Evolutionary conservation across 2,888 invertebrate genomes (phyloP), one percentile per base, ranked within the genome.

Genomic region (Meteorus colon): DNA sequence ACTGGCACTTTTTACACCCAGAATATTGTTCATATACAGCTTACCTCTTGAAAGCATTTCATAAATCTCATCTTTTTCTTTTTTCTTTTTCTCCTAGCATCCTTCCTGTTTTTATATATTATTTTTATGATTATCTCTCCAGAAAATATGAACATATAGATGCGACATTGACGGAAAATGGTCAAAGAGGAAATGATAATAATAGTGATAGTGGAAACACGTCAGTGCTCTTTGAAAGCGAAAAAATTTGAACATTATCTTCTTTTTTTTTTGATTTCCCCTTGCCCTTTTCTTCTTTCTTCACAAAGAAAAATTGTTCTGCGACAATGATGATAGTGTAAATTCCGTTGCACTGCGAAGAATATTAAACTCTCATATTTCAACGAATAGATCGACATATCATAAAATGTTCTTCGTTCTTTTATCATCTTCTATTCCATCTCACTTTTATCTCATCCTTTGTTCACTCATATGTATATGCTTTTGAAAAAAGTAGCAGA

Each of bases 1-100:
- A 41, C 29, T 63, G 27, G 45, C 29, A 72, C 60, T 34, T 41
- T 72, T 41, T 45, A 27, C 37, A 41, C 27, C 5, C n/a, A 29
- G 31, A 41, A 62, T 45, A 45, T 72, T 63, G 63, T 63, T 72
- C 72, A 48, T 63, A 72, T n/a, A 66, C 19, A 34, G 34, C 12
- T 55, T 16, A n/a, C 24, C 34, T 37, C 45, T 73, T 65, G 19
- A 34, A 34, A 66, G 10, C 59, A 73, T 65, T 63, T 37, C 48
- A 66, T 66, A 66, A 73, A 66, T 73, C 55, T 72, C 29, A 5
- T 63, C 5, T 45, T 37, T 24, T 71, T 29, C 29, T 45, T 65
- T 73, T 73, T 63, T 19, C 29, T 45, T 16, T 16, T 19, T 31
- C 41, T 48, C 41, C 51, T 55, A 45, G 14, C 29, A 24, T 69